Evolutionary conservation across 2,797 vertebrate genomes (phyloP).

Genomic region (Alosa sapidissima): DNA sequence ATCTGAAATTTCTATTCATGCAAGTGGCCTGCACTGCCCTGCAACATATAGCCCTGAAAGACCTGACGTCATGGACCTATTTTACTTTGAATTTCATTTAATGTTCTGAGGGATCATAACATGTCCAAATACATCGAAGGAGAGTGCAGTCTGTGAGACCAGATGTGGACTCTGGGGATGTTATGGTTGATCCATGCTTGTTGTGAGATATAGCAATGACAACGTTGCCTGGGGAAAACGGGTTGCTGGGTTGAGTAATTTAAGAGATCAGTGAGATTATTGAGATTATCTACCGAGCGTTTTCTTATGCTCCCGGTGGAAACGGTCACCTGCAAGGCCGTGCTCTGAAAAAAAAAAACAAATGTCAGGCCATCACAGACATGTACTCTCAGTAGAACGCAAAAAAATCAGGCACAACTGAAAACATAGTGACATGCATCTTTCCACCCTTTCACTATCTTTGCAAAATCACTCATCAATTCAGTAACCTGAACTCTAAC

Average conservation of each 20-base stretch:
- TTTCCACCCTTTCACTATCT: background rate
- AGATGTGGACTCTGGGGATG: background rate
- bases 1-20: constrained; percentile 68
- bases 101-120: background rate
- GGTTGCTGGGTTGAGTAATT: background rate
- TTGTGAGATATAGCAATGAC: constrained; percentile 68
- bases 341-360: constrained; percentile 86
- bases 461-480: constrained; percentile 8
- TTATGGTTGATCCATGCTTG: constrained; percentile 25
- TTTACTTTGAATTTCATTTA: background rate
- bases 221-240: constrained; percentile 61
- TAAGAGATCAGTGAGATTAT: constrained; percentile 41
- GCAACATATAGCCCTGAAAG: constrained; percentile 39
- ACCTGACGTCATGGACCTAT: background rate
- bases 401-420: constrained; percentile 47
- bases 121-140: background rate
- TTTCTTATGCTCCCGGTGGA: constrained; percentile 84
- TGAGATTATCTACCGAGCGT: constrained; percentile 82
- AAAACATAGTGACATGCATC: constrained; percentile 38
- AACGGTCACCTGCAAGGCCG: constrained; percentile 85
- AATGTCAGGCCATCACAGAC: constrained; percentile 81
- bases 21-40: constrained; percentile 73
- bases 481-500: constrained; percentile 1
- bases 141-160: constrained; percentile 8
- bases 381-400: constrained; percentile 62